These are phyloP conservation scores for Condylura cristata DNA, from an alignment of 2,113 vertebrate species.

Conservation along the genomic window DNA sequence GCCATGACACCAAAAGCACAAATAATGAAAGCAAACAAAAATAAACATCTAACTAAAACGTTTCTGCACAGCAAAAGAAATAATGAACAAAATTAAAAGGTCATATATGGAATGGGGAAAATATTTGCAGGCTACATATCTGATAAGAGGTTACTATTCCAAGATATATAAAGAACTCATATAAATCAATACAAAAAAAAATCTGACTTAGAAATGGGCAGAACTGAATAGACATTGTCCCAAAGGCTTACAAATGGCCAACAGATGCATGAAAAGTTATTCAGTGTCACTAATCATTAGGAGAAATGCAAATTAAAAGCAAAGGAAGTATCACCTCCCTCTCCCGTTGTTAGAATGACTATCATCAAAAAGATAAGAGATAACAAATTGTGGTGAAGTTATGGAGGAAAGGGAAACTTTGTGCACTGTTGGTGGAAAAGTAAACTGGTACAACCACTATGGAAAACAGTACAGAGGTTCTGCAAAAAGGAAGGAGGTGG, in stretches of 20 bases:
- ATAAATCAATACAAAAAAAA: not conserved
- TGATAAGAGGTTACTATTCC: not conserved
- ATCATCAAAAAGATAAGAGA: not conserved
- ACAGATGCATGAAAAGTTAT: not conserved
- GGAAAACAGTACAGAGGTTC: not conserved
- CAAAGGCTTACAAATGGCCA: not conserved
- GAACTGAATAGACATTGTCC: not conserved
- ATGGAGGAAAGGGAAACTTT: not conserved
- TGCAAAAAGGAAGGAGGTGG: not conserved
- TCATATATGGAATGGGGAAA: not conserved
- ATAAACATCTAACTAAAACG: not conserved
- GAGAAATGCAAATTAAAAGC: not conserved
- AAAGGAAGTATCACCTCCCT: not conserved
- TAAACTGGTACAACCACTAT: not conserved
- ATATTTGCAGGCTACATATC: not conserved
- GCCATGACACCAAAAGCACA: not conserved
- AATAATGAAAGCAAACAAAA: not conserved
- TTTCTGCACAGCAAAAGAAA: not conserved
- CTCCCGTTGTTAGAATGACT: not conserved
- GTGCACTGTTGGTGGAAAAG: not conserved
- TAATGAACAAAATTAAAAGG: not conserved
- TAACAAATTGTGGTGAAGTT: not conserved
- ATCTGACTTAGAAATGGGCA: not conserved
- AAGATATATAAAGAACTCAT: not conserved
- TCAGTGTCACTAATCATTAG: not conserved